These are phyloP conservation scores for Metallyticus violacea DNA, from an alignment of 2,888 invertebrate genomes.

Conservation along the genomic window DNA sequence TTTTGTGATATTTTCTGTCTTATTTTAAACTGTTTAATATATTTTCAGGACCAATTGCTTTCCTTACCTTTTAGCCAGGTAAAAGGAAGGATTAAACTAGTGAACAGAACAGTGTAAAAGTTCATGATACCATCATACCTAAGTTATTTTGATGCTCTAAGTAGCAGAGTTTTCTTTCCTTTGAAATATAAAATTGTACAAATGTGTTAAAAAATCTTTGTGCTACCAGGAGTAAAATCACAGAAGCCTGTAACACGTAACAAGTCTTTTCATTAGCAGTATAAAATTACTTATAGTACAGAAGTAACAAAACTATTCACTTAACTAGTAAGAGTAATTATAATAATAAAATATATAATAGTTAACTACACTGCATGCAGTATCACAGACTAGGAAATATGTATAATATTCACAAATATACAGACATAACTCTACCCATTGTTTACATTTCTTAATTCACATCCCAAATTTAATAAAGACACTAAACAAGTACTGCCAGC, in stretches of 20 bases:
- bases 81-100: no score
- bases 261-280: neutral
- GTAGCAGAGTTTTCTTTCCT: no score
- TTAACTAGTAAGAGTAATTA: neutral
- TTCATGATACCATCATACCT: no score
- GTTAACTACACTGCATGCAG: neutral
- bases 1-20: no score
- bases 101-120: no score
- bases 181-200: neutral
- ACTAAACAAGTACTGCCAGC: neutral
- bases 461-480: neutral
- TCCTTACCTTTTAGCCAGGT: no score
- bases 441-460: neutral
- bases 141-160: no score
- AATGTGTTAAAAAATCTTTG: neutral
- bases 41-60: no score
- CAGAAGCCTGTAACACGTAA: neutral
- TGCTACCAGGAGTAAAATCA: neutral
- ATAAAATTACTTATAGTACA: neutral
- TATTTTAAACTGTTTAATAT: no score
- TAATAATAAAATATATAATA: neutral
- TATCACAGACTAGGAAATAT: neutral
- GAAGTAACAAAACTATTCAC: neutral
- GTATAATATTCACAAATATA: neutral
- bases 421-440: neutral